Conservation (phyloP, 2,797 vertebrate species). For the Diplodus puntazzo region DNA sequence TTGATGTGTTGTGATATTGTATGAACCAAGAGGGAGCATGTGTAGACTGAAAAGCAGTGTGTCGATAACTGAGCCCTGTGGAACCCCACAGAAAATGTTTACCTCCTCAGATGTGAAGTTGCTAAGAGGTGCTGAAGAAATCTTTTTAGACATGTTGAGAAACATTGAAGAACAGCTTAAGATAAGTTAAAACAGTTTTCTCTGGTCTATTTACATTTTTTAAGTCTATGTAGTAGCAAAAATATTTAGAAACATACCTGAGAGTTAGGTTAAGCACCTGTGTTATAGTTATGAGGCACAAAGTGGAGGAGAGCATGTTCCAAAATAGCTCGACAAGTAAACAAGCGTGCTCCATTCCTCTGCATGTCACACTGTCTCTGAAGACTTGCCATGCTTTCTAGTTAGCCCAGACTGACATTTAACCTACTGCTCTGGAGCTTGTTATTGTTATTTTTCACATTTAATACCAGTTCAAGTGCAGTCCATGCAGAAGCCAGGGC, state of each 20-base stretch:
- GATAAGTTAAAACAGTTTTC: no score
- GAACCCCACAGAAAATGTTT: no score
- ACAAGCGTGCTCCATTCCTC: slow-evolving; percentile 1
- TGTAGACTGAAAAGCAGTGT: no score
- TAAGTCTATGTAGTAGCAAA: no score
- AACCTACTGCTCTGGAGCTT: slow-evolving; percentile 34
- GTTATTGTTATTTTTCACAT: slow-evolving; percentile 33
- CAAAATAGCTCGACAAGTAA: not conserved
- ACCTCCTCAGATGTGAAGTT: no score
- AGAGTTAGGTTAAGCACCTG: not conserved
- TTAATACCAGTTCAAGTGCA: not conserved
- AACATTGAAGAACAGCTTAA: no score
- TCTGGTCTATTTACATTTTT: no score
- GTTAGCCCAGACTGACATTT: slow-evolving; percentile 8
- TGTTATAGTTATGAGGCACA: not conserved
- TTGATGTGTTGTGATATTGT: no score
- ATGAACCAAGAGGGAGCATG: no score
- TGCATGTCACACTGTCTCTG: not conserved
- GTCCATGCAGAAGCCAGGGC: not conserved
- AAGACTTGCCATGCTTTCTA: not conserved
- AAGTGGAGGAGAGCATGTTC: not conserved
- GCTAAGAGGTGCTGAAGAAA: no score
- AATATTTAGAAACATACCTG: not conserved
- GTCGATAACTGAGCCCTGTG: no score
- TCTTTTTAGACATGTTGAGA: no score